Evolutionary conservation across 1,140 invertebrate species (phyloP).

Genomic region (Plodia interpunctella): DNA sequence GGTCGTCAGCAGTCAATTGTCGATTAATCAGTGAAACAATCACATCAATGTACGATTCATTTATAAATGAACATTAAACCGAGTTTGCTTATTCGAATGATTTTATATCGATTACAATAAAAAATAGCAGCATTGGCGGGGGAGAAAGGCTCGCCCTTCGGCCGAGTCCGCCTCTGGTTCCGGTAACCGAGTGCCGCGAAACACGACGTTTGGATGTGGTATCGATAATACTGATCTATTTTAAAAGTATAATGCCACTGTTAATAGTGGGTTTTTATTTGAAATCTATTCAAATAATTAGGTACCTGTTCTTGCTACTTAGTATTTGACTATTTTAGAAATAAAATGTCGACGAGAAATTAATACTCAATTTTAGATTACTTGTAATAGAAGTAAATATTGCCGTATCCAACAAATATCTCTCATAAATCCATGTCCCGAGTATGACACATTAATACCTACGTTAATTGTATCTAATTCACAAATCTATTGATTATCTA

Average conservation of each 20-base stretch:
- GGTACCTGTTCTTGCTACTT: too few species aligned
- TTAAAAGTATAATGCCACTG: background rate
- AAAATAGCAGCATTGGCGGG: background rate
- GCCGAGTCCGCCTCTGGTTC: background rate
- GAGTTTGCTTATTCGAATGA: background rate
- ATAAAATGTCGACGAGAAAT: background rate
- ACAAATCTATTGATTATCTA: slow-evolving; percentile 9
- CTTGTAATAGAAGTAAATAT: too few species aligned
- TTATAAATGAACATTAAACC: background rate
- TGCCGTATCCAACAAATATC: background rate
- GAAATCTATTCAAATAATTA: too few species aligned
- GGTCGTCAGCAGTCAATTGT: too few species aligned
- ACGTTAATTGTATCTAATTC: slow-evolving; percentile 6
- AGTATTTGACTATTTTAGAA: too few species aligned
- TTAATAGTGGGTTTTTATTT: background rate
- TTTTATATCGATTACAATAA: background rate
- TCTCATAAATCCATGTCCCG: background rate
- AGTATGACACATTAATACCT: slow-evolving; percentile 2
- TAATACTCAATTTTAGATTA: background rate
- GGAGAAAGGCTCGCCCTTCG: slow-evolving; percentile 4
- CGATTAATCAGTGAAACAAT: too few species aligned
- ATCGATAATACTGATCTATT: background rate
- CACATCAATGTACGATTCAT: too few species aligned
- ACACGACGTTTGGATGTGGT: background rate
- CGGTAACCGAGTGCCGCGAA: background rate